Conservation (phyloP, 1,140 invertebrate species). For the Steinernema khuongi region DNA sequence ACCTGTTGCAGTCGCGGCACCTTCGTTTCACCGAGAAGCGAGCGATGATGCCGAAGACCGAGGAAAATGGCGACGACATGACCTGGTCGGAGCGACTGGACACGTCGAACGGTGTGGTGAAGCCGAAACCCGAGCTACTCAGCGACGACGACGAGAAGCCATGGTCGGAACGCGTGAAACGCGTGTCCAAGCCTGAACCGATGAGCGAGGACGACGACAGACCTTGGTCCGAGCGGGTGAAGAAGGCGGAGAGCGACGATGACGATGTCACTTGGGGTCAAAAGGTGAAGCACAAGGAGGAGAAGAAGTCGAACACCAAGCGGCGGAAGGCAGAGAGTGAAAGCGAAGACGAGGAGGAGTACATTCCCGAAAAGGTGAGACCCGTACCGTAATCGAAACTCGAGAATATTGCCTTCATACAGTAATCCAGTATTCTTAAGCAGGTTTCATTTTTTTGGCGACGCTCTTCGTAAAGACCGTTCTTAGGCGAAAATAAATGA, state of each 20-base stretch:
- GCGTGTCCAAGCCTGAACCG: background rate
- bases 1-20: no score
- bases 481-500: background rate
- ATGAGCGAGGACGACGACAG: slow-evolving; percentile 23
- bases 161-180: background rate
- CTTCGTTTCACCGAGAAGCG: no score
- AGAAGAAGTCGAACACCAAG: background rate
- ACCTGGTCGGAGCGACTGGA: background rate
- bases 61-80: background rate
- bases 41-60: no score
- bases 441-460: no score
- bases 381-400: background rate
- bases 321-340: background rate
- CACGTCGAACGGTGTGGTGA: background rate
- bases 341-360: slow-evolving; percentile 11
- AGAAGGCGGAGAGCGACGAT: slow-evolving; percentile 18
- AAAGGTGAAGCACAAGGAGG: slow-evolving; percentile 11
- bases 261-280: background rate
- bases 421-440: no score
- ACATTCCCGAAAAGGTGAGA: background rate
- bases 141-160: background rate
- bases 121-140: background rate
- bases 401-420: background rate
- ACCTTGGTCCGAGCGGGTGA: slow-evolving; percentile 24
- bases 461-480: background rate